Conservation (phyloP, 2,888 invertebrate genomes). For the Melipona bicolor region DNA sequence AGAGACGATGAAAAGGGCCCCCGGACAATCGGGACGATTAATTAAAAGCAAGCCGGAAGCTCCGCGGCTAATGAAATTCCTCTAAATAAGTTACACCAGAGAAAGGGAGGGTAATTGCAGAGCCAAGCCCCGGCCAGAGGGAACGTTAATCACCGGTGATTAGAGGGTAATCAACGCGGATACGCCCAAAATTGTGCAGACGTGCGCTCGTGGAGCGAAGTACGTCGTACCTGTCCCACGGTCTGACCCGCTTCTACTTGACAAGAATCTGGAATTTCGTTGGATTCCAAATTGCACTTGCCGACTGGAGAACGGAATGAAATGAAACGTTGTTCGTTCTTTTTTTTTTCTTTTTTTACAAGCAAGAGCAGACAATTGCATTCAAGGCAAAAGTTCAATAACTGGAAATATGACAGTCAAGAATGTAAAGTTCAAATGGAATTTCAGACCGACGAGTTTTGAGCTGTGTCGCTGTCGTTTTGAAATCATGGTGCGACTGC, state of each 20-base stretch:
- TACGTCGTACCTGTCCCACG: slow-evolving; percentile 33
- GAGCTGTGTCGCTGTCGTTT: not conserved
- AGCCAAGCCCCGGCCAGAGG: slow-evolving; percentile 17
- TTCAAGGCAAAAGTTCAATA: no score
- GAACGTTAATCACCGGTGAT: slow-evolving; percentile 60
- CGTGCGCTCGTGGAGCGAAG: slow-evolving; percentile 30
- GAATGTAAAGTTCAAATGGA: no score
- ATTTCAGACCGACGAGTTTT: no score
- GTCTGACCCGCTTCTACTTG: slow-evolving; percentile 43
- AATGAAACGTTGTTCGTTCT: no score
- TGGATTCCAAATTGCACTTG: slow-evolving; percentile 56
- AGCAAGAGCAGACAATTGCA: no score
- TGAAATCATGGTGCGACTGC: not conserved
- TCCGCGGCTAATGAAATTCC: slow-evolving; percentile 53
- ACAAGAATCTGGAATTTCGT: slow-evolving; percentile 75
- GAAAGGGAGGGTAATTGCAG: slow-evolving; percentile 53
- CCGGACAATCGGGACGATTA: slow-evolving; percentile 30
- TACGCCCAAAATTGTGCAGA: slow-evolving; percentile 56
- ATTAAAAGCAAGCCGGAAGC: slow-evolving; percentile 49
- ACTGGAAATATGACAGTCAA: no score
- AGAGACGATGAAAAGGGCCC: slow-evolving; percentile 9
- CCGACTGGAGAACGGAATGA: not conserved
- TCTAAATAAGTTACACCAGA: slow-evolving; percentile 38
- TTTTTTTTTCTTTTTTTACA: no score
- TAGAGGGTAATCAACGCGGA: slow-evolving; percentile 55